Evolutionary conservation across 92 coral and sea anemone species (phyloP), one percentile per base, ranked within the genome.

Genomic region (Phenganax stokvisi): DNA sequence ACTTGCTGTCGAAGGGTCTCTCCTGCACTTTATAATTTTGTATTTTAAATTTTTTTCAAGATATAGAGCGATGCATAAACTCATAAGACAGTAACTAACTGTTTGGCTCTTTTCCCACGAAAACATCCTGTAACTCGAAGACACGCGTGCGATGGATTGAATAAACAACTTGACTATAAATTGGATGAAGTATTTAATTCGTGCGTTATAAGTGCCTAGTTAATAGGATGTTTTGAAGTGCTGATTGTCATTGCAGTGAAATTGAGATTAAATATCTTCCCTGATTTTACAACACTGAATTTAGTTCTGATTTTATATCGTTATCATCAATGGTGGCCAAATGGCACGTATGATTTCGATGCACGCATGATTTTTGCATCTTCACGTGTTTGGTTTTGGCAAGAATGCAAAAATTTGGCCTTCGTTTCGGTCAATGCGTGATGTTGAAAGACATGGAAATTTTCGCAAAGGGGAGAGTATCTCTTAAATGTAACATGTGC

Each of bases 171-270:
- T 64, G 27, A 64, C 47, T 31, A 64, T 44, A 64, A 64, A 64
- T 64, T 64, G 70, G 70, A 64, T 64, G 10, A 64, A 37, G 67
- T 61, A 12, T 61, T 17, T 61, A 61, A 53, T 68, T 3, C 54
- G 73, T 68, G 52, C 47, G 27, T 30, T 8, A 3, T 7, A 29
- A 28, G 12, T 30, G 73, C 9, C 16, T 53, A 9, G 54, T 16
- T 68, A 68, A 68, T 68, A 10, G 47, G 73, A 68, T 68, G 37
- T 51, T 68, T 64, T 68, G 54, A 68, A 68, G 73, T 68, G 37
- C 0, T 64, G 17, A 28, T 68, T 68, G 30, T 68, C 54, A 53
- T 68, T 68, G 11, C 53, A 30, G 53, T 29, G 54, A 68, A 30
- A 68, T 29, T 68, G 20, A 27, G 73, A 68, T 68, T 37, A 68